Evolutionary conservation across 92 coral and sea anemone genomes (phyloP).

Genomic region (Siderastrea radians): DNA sequence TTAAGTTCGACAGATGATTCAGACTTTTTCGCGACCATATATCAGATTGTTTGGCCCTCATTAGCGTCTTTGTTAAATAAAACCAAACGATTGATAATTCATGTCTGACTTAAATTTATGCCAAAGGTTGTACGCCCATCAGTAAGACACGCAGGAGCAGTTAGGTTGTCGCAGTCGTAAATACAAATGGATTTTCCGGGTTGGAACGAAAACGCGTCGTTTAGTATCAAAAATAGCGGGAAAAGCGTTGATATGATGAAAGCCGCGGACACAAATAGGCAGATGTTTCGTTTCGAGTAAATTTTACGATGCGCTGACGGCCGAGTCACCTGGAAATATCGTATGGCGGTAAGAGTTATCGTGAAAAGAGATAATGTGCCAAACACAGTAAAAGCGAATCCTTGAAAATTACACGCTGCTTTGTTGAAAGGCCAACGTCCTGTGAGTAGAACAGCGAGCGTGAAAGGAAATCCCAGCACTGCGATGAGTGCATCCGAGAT

Average conservation of each 20-base stretch:
- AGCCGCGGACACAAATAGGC: neutral
- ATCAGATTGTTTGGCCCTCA: too few species aligned
- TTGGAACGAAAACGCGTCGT: conserved; percentile 7
- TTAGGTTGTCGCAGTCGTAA: neutral
- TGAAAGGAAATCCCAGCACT: neutral
- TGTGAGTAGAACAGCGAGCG: neutral
- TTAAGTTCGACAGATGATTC: too few species aligned
- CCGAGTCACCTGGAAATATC: conserved; percentile 19
- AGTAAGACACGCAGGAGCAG: neutral
- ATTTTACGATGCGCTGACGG: conserved; percentile 5
- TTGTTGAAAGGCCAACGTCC: conserved; percentile 22
- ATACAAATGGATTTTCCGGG: conserved; percentile 22
- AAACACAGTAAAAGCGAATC: conserved; percentile 3
- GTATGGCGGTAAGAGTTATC: conserved; percentile 12
- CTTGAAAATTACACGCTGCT: conserved; percentile 15
- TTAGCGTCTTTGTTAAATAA: too few species aligned
- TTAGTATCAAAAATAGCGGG: neutral
- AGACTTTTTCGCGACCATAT: too few species aligned
- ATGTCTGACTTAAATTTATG: too few species aligned
- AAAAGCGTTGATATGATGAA: neutral
- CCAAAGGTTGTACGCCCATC: neutral
- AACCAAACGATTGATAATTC: too few species aligned
- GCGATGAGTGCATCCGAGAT: too few species aligned
- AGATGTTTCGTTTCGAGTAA: neutral
- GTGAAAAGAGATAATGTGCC: conserved; percentile 7